Base-by-base conservation (phyloP, 1,140 invertebrate species). In the Drosophila erecta region DNA sequence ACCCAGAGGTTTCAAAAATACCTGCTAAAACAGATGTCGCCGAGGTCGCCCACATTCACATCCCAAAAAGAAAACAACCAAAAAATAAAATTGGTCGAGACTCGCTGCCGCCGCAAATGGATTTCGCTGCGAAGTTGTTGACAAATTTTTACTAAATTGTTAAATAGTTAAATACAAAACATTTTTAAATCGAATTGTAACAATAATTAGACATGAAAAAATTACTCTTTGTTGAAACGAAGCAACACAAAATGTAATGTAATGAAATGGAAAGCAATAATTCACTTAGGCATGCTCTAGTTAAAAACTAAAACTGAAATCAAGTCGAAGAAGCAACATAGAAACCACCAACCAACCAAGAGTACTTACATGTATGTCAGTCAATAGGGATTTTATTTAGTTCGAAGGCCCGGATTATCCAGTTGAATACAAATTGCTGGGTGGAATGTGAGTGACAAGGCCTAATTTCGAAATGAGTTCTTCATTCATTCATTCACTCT, bases 1-100 rank as follows among this genome's bases (percentile, higher is more conserved):
- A 83, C 87, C 79, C 83, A 90, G 76, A 83, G 87, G 87, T 90
- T 90, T 90, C 87, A 90, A 79, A 90, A 87, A 86, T 87, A 90
- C 87, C 87, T 90, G 87, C 87, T 77, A 83, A 90, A 77, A 66
- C 59, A 79, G 56, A 64, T 37, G 56, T 58, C 64, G 64, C 62
- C 59, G 44, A 20, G 59, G 62, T 62, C 62, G 35, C 35, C 61
- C 41, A 20, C 5, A 10, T 30, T 30, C 20, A 17, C 10, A n/a
- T 11, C 6, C 37, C 11, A 8, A 15, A 17, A 8, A 11, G 3
- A 43, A 46, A 57, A n/a, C n/a, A n/a, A n/a, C n/a, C 10, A 27
- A 27, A 27, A 27, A 30, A 30, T 8, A 30, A 10, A 8, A 10
- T 30, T 30, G 30, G 30, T 30, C 2, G 17, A 49, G 41, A 24